Base-by-base conservation (phyloP, 2,888 invertebrate genomes). In the Odontomyia ornata region DNA sequence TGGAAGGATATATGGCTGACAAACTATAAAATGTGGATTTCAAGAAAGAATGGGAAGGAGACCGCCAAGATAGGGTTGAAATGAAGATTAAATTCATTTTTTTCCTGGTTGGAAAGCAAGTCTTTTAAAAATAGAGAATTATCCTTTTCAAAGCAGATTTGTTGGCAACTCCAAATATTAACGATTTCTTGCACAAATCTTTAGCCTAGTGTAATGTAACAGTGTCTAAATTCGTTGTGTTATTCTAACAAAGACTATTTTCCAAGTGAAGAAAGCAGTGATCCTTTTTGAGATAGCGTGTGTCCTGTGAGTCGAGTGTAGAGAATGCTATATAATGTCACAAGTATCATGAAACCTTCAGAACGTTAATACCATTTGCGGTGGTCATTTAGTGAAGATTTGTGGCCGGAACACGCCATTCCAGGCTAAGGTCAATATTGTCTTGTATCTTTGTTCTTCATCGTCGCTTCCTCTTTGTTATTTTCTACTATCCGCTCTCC, bases 381-480 rank as follows among this genome's bases (percentile, higher is more conserved):
- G 78, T 78, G 78, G 79, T 79, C 79, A 78, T 79, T 79, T 77
- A 78, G 77, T 71, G 76, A 79, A 79, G 78, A 79, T 79, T 79
- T 79, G 79, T 79, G 78, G 79, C 77, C 71, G 76, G 75, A 75
- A 77, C 77, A 76, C 73, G 30, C 57, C 77, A 77, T 76, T 79
- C 69, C 75, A 67, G 56, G 64, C 76, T 79, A 77, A 79, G 79
- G 79, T 79, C 77, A 79, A 79, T 79, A 77, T 79, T 79, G 77
- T 77, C 77, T 75, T 73, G 77, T 79, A 77, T 79, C 76, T 76
- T 79, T n/a, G n/a, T n/a, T 76, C 77, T 79, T 77, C 57, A 76
- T 57, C 36, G 36, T 57, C 4, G 25, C 9, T 28, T 43, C n/a
- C 67, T 47, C 30, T 71, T n/a, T 15, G 15, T 30, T 18, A 5